Percentiles rank a stretch among this genome's conserved stretches.
These are phyloP conservation scores for Scaptodrosophila latifasciaeformis DNA, from an alignment of 2,888 invertebrate genomes.

Conservation along the genomic window DNA sequence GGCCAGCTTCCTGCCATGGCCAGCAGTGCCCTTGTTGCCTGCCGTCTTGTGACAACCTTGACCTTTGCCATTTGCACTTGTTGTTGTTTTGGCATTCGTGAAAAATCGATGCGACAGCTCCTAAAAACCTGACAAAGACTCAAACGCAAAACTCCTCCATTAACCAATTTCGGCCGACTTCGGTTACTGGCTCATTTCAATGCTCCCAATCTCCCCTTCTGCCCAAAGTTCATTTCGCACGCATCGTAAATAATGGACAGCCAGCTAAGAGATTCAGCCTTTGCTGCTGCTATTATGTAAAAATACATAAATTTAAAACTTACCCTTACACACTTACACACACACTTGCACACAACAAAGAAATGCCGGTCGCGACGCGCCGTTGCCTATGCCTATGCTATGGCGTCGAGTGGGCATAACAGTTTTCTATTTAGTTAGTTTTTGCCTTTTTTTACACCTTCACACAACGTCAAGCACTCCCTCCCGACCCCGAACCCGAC, in stretches of 20 bases:
- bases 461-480: constrained; percentile 40
- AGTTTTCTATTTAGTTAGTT: constrained; percentile 53
- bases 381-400: no score
- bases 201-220: no score
- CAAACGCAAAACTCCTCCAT: no score
- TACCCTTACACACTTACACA: background rate
- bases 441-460: constrained; percentile 59
- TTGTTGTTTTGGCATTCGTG: constrained; percentile 39
- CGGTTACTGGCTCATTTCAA: no score
- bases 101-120: constrained; percentile 49
- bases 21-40: background rate
- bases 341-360: background rate
- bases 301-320: constrained; percentile 48
- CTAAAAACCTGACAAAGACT: background rate
- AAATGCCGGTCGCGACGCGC: constrained; percentile 37
- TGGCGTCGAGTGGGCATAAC: constrained; percentile 60
- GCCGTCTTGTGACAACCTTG: constrained; percentile 49
- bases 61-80: constrained; percentile 58
- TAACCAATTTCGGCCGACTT: no score
- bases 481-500: constrained; percentile 6
- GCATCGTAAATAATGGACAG: no score
- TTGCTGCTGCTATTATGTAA: constrained; percentile 37
- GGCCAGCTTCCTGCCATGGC: constrained; percentile 15
- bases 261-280: constrained; percentile 4
- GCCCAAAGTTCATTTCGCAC: no score